Conservation (phyloP, 2,113 vertebrate species). For the Petaurus breviceps region DNA sequence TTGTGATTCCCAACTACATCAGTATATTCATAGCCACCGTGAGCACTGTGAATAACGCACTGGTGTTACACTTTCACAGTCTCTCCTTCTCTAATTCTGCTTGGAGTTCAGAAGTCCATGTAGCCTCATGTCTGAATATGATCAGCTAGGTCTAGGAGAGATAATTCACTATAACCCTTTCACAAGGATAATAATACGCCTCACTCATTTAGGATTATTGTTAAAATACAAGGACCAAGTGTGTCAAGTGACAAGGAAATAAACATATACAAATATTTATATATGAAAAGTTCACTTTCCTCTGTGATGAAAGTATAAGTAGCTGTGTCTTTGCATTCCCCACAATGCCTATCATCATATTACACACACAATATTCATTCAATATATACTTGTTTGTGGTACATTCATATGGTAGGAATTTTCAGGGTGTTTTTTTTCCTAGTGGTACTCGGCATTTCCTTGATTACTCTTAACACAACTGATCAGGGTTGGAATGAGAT, state of each 20-base stretch:
- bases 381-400: background rate
- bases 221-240: background rate
- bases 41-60: too few relatives aligned
- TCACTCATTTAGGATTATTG: background rate
- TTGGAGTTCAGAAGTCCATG: too few relatives aligned
- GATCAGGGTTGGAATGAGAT: background rate
- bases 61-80: background rate
- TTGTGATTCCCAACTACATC: too few relatives aligned
- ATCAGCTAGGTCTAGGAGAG: background rate
- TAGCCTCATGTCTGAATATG: background rate
- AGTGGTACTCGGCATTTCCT: constrained; percentile 26
- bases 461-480: background rate
- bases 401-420: constrained; percentile 2
- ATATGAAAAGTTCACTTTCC: background rate
- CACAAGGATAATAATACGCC: background rate
- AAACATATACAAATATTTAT: too few relatives aligned
- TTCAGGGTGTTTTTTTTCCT: constrained; percentile 3
- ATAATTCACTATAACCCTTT: background rate
- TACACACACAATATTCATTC: background rate
- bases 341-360: background rate
- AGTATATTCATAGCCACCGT: too few relatives aligned
- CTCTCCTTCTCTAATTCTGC: background rate
- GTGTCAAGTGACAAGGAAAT: too few relatives aligned
- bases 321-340: background rate
- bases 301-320: background rate